Evolutionary conservation across 2,113 vertebrate genomes (phyloP).

Genomic region (Neodontobutis hainanensis): DNA sequence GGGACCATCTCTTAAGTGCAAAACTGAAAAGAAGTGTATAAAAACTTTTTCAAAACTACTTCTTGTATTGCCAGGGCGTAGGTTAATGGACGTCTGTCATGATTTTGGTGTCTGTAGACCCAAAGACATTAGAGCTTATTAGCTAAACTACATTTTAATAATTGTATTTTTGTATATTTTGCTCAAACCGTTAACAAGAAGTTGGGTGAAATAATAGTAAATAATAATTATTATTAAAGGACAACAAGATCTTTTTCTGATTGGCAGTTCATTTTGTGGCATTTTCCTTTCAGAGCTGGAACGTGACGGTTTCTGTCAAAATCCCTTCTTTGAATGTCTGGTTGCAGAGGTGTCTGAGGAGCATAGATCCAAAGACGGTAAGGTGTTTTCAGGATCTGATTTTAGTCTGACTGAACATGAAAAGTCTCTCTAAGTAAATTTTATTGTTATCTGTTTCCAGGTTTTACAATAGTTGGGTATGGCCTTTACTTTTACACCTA

Average conservation of each 20-base stretch:
- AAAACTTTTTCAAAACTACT: no score
- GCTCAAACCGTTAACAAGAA: no score
- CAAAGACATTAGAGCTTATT: no score
- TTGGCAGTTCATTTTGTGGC: not conserved
- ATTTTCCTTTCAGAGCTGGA: slow-evolving; percentile 69
- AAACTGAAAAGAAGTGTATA: no score
- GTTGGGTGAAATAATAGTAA: no score
- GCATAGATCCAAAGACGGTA: slow-evolving; percentile 71
- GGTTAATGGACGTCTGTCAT: no score
- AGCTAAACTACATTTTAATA: no score
- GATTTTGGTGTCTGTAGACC: no score
- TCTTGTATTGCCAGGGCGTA: no score
- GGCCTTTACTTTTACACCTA: slow-evolving; percentile 84
- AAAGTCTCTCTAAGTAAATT: not conserved
- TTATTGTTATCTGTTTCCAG: slow-evolving; percentile 47
- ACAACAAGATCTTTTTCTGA: not conserved
- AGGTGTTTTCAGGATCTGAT: not conserved
- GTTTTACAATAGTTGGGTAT: slow-evolving; percentile 77
- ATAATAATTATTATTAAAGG: no score
- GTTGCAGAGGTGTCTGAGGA: slow-evolving; percentile 78
- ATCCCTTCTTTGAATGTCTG: slow-evolving; percentile 77
- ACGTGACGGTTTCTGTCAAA: slow-evolving; percentile 77
- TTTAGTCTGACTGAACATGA: not conserved
- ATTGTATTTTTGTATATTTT: no score
- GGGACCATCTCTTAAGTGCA: no score